Conservation (phyloP, 2,888 invertebrate species). For the Pammene fasciana region DNA sequence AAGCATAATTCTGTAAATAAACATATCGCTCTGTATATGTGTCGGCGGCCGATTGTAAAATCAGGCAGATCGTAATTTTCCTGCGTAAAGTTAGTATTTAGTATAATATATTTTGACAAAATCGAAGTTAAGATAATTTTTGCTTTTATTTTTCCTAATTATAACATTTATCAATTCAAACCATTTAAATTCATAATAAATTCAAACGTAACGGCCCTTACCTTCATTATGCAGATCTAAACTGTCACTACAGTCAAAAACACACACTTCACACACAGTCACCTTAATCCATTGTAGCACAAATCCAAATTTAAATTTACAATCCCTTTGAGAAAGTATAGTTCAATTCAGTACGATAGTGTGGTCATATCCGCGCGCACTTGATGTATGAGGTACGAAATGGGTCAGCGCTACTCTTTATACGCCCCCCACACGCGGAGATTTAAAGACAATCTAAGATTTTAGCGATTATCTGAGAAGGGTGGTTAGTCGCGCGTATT, state of each 20-base stretch:
- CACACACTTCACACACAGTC: conserved; percentile 44
- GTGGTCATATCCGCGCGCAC: conserved; percentile 48
- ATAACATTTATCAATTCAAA: too few species aligned
- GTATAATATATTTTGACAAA: too few species aligned
- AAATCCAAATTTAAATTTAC: conserved; percentile 29
- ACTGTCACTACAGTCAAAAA: conserved; percentile 38
- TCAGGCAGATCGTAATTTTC: too few species aligned
- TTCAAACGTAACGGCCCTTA: conserved; percentile 27
- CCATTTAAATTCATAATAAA: not conserved
- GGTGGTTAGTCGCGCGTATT: conserved; percentile 32
- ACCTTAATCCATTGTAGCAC: conserved; percentile 43
- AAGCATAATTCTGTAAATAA: too few species aligned
- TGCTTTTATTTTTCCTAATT: too few species aligned
- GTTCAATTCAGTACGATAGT: conserved; percentile 14
- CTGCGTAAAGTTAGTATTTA: too few species aligned
- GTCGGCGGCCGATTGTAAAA: too few species aligned
- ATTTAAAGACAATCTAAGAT: conserved; percentile 26
- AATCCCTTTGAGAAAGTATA: conserved; percentile 2
- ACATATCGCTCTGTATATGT: too few species aligned
- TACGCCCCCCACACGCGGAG: conserved; percentile 65
- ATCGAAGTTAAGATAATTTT: too few species aligned
- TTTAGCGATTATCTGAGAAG: conserved; percentile 34
- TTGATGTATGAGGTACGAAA: conserved; percentile 66
- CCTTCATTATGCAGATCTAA: conserved; percentile 40
- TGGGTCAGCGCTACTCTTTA: conserved; percentile 72